Percentiles rank a stretch among this genome's conserved stretches.
These are phyloP conservation scores for Myodes glareolus DNA, from an alignment of 2,113 vertebrate genomes.

Conservation along the genomic window DNA sequence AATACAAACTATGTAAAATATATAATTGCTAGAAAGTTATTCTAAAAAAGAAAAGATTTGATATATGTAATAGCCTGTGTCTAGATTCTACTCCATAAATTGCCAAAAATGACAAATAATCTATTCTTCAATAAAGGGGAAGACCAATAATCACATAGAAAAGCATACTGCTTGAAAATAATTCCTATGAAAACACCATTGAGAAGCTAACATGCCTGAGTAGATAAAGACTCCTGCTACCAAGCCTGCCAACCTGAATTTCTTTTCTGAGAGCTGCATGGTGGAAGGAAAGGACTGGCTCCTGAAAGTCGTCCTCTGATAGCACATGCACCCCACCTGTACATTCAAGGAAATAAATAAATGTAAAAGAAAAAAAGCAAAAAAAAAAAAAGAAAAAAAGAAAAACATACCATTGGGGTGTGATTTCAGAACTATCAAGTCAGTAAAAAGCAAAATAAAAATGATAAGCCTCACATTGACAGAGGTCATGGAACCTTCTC, in stretches of 20 bases:
- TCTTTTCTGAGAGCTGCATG: not conserved
- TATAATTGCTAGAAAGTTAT: not conserved
- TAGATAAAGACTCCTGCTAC: not conserved
- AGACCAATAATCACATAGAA: conserved; percentile 31
- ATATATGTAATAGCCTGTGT: not conserved
- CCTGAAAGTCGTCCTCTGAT: too few relatives aligned
- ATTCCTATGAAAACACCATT: not conserved
- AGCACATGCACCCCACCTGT: too few relatives aligned
- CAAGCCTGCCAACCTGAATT: not conserved
- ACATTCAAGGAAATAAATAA: not conserved
- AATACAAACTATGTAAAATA: conserved; percentile 22
- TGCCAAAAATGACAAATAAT: conserved; percentile 1
- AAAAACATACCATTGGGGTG: not conserved
- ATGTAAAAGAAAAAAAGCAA: not conserved
- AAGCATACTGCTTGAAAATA: conserved; percentile 24
- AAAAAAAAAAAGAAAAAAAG: too few relatives aligned
- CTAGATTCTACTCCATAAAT: not conserved
- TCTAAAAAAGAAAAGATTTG: conserved; percentile 43
- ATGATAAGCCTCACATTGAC: not conserved
- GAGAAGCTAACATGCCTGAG: not conserved
- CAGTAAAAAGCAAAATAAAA: conserved; percentile 38
- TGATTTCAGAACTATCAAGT: conserved; percentile 12
- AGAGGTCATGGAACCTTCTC: conserved; percentile 5
- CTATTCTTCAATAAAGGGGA: conserved; percentile 16
- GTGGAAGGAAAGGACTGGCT: not conserved